phyloP scores from a whole-genome alignment of 2,113 vertebrate genomes.

The Pseudopipra pipra region DNA sequence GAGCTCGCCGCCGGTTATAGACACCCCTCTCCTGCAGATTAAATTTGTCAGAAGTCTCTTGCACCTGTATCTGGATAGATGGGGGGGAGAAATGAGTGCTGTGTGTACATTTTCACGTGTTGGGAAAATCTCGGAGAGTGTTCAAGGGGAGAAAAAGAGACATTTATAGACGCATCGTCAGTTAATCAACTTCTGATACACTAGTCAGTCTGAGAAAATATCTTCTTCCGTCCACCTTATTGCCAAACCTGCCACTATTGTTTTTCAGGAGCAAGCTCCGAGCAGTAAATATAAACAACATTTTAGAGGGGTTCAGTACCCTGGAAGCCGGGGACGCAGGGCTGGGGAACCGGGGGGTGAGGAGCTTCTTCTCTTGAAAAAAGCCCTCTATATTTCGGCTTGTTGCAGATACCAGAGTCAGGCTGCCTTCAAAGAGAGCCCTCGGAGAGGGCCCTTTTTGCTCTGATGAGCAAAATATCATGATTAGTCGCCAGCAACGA shows the following conservation, averaged over 20 bases:
- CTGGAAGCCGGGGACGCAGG: not conserved
- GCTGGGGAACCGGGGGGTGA: not conserved
- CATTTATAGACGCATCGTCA: not conserved
- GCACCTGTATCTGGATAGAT: not conserved
- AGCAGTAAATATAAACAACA: not conserved
- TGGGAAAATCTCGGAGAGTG: not conserved
- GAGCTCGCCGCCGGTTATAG: not conserved
- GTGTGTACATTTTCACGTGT: not conserved
- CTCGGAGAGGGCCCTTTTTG: not conserved
- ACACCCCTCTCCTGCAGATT: not conserved
- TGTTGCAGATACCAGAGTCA: not conserved
- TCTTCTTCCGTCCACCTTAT: not conserved
- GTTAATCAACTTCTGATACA: not conserved
- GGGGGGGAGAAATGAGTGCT: fast-evolving
- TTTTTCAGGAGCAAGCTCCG: not conserved
- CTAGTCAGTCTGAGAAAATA: not conserved
- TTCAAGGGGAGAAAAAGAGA: not conserved
- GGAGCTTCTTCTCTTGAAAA: not conserved
- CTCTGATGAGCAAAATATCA: not conserved
- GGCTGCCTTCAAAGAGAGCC: not conserved
- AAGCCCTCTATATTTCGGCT: not conserved
- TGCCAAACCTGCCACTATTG: not conserved
- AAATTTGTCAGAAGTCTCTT: not conserved
- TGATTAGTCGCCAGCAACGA: not conserved
- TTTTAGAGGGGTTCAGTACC: not conserved